Conservation (phyloP, 2,888 invertebrate species). For the Mesodorylaimus sp. region DNA sequence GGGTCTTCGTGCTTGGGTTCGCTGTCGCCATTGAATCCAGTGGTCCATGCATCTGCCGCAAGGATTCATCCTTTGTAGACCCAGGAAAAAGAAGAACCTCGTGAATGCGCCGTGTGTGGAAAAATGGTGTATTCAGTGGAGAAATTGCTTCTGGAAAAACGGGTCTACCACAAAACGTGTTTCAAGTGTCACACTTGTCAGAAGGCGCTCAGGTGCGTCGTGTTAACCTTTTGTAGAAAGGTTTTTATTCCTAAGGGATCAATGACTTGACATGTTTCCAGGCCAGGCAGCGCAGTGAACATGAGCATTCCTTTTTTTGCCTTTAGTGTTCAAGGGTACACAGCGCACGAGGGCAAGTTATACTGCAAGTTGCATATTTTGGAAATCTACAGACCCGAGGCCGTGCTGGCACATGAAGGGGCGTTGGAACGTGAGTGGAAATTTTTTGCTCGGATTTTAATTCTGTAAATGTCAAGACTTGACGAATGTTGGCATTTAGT, state of each 20-base stretch:
- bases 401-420: not conserved
- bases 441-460: too few species aligned
- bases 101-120: constrained; percentile 39
- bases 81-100: constrained; percentile 26
- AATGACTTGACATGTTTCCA: too few species aligned
- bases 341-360: constrained; percentile 33
- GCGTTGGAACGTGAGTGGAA: too few species aligned
- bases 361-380: constrained; percentile 35
- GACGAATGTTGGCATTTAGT: too few species aligned
- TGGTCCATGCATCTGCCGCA: not conserved
- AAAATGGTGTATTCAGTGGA: constrained; percentile 39
- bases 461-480: too few species aligned
- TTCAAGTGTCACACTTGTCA: constrained; percentile 55
- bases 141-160: constrained; percentile 35
- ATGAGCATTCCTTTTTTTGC: too few species aligned
- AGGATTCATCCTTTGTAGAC: constrained; percentile 13
- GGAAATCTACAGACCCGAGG: constrained; percentile 32
- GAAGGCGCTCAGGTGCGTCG: constrained; percentile 65
- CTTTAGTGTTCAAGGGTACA: constrained; percentile 36
- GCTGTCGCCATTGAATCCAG: too few species aligned
- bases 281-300: too few species aligned
- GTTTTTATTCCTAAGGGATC: not conserved
- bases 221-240: not conserved
- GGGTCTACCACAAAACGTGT: constrained; percentile 37
- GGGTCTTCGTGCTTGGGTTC: too few species aligned